A percentile compares a stretch with the other conserved stretches of the same genome.
Evolutionary conservation across 2,888 invertebrate genomes (phyloP).

Genomic region (Biston betularia): DNA sequence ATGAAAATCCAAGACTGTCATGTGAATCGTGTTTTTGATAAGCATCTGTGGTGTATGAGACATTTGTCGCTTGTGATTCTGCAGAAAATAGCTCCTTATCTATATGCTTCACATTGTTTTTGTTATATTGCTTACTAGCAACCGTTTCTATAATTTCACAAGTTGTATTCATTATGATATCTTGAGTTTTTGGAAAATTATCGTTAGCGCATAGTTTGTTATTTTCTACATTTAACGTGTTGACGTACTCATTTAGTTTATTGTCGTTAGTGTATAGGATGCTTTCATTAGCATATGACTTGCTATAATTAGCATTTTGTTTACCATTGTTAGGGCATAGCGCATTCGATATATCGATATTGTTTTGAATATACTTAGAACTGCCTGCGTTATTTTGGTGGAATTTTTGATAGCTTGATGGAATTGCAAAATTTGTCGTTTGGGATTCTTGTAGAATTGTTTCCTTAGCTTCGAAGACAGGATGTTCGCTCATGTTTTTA

Average conservation of each 20-base stretch:
- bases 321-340: background rate
- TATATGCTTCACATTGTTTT: background rate
- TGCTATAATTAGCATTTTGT: background rate
- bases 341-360: background rate
- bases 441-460: slow-evolving; percentile 9
- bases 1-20: background rate
- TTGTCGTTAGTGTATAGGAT: background rate
- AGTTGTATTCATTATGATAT: background rate
- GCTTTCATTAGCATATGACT: background rate
- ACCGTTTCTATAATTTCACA: background rate
- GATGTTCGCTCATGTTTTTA: background rate
- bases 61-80: slow-evolving; percentile 11
- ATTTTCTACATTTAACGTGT: background rate
- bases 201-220: background rate
- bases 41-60: background rate
- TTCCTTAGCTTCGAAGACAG: background rate
- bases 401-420: background rate
- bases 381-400: background rate
- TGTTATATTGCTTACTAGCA: background rate
- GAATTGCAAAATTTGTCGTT: background rate
- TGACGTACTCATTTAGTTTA: background rate
- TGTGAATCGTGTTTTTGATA: background rate
- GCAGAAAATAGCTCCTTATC: slow-evolving; percentile 11
- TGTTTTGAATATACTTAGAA: background rate
- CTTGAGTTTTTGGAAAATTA: background rate